Base-by-base conservation (phyloP, 1,140 invertebrate genomes). In the Lepeophtheirus salmonis region DNA sequence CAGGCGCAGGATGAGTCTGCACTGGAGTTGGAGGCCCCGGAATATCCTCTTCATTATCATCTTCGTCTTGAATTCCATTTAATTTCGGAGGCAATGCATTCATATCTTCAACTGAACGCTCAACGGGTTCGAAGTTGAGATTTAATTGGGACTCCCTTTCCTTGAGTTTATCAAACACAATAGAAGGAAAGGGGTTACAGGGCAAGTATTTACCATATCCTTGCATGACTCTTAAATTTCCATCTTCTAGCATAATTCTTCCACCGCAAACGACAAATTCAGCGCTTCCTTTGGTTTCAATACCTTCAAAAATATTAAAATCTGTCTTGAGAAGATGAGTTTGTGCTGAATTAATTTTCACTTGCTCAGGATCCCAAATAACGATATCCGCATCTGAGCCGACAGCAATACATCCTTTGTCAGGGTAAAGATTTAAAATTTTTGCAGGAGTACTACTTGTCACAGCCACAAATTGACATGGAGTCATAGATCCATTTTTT, bases 321-420 rank as follows among this genome's bases (percentile, higher is more conserved):
- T 53, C 26, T 14, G 26, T 18, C 13, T 53, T 41, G 2, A 58
- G 18, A 16, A 18, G 16, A 22, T 80, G 79, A 25, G 72, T 78
- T 63, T 74, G 71, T 2, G 76, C 74, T 12, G 75, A 77, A 56
- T 80, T 78, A 20, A 68, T 73, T 41, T 72, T 65, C 3, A 66
- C 68, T 14, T 67, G 64, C 24, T 73, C 67, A 2, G 74, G 73
- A 67, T 81, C 76, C 79, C 79, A 80, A 62, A 80, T 70, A 13
- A 80, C 76, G 61, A 81, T 69, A 66, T 80, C 78, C 48, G 78
- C 78, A 71, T 81, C 79, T 6, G 78, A 78, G n/a, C 77, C 78
- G 55, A 74, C 74, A 14, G 72, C 73, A 61, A 80, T 77, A 56
- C 60, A 13, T 64, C 75, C 77, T 67, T 80, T 80, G 64, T 69